Conservation (phyloP, 2,888 invertebrate genomes). For the Flexamia atlantica region DNA sequence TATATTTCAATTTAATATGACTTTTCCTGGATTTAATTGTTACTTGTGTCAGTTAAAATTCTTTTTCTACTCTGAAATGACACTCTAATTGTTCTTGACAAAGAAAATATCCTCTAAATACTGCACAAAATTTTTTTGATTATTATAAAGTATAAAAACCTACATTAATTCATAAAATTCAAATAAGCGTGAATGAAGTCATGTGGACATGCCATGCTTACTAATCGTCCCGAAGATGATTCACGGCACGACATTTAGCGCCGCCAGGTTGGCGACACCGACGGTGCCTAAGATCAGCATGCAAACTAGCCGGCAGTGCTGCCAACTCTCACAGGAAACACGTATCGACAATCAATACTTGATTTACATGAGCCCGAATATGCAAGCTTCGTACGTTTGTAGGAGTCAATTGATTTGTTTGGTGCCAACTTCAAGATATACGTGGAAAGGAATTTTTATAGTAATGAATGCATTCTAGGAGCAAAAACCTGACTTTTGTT, state of each 20-base stretch:
- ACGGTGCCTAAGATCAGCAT: slow-evolving; percentile 32
- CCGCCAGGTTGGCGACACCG: slow-evolving; percentile 57
- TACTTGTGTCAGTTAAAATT: no score
- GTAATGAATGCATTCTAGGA: no score
- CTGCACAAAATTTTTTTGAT: no score
- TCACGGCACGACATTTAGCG: slow-evolving; percentile 51
- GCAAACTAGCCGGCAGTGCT: slow-evolving; percentile 49
- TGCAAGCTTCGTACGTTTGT: slow-evolving; percentile 1
- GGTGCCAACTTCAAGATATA: slow-evolving; percentile 8
- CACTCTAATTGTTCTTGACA: no score
- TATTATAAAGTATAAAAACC: no score
- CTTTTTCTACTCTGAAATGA: no score
- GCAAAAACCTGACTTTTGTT: no score
- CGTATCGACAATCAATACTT: slow-evolving; percentile 39
- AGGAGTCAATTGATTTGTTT: neutral
- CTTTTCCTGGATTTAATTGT: no score
- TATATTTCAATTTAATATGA: no score
- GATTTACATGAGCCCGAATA: slow-evolving; percentile 14
- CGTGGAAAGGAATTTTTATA: no score
- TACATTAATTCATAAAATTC: neutral
- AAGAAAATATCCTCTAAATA: no score
- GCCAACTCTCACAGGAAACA: slow-evolving; percentile 49
- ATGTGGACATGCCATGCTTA: neutral
- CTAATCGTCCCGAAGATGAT: neutral
- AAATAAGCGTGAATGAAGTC: slow-evolving; percentile 33